Base-by-base conservation (phyloP, 2,888 invertebrate species). In the Nomada ruficornis region DNA sequence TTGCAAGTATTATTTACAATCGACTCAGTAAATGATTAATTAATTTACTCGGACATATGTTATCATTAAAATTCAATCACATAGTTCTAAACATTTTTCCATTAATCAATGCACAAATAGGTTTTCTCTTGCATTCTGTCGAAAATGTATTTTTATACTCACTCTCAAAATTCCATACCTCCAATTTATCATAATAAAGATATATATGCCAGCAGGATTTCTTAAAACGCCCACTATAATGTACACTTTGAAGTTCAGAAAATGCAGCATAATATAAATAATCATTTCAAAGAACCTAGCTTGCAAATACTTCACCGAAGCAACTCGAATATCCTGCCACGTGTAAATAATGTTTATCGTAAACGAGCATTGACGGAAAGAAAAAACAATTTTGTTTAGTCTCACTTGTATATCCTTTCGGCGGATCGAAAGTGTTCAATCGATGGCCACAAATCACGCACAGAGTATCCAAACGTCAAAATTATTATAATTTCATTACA, bases 331-430 rank as follows among this genome's bases (percentile, higher is more conserved):
- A 42, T 11, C 52, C 5, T 54, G 13, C 42, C 26, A 4, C 2
- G n/a, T n/a, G 26, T 9, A 10, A 70, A 11, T 50, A 42, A 65
- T 44, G 18, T 44, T 26, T 47, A 74, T 60, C 74, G 59, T 36
- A n/a, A 67, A 59, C 36, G 26, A 44, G 42, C 42, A 63, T 63
- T 13, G 26, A 20, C 13, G 44, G 29, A 57, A 29, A 23, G 44
- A 3, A 18, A 4, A 2, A 11, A 9, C 20, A 60, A 60, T 60
- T 60, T 57, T 70, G 76, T 76, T 70, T 76, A 63, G 63, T 76
- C 63, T 63, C 63, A 36, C 23, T 29, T 26, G 18, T 18, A 15
- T 42, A 20, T 42, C 23, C 13, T 59, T 20, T 23, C 52, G 18
- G 9, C 23, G 18, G 57, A n/a, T 13, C 10, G 42, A 2, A 59